Evolutionary conservation across 2,113 vertebrate species (phyloP), one percentile per base, ranked within the genome.

Genomic region (Telmatochromis brichardi): DNA sequence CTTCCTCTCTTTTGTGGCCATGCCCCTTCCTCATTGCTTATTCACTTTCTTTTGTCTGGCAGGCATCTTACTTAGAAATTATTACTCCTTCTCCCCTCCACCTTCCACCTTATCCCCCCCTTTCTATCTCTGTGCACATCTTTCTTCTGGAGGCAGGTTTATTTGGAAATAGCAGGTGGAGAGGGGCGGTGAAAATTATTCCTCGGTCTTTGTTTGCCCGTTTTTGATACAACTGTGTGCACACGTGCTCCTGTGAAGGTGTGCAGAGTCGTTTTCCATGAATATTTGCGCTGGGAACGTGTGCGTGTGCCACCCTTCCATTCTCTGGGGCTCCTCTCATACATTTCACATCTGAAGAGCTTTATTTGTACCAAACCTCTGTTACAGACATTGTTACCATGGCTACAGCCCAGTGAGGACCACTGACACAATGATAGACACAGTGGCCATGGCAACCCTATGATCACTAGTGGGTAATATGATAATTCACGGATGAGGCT

Each of bases 381-480:
- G 93, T 95, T 90, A 92, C 90, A 92, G 92, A 92, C 90, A 86
- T 87, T 86, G 96, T 96, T 96, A 83, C 96, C 92, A 96, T 96
- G 92, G 93, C 94, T 93, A 96, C 96, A 92, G 93, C 90, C 73
- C 93, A 47, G 83, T 47, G 65, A 96, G 93, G 91, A 95, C 95
- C 93, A 88, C 94, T 96, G 96, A 96, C 95, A 96, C 95, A 96
- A 94, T 97, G 96, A 96, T 92, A 93, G 94, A 94, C 93, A 91
- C 89, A 55, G 95, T 96, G 94, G 85, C 93, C 92, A 96, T 96
- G 95, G 95, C 94, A 96, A 96, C 96, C 90, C 86, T 86, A 47
- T 93, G 95, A 96, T 95, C 94, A 95, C 90, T 57, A 84, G 79
- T 88, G 94, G 94, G 92, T 93, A 92, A 94, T 95, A 95, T 95